Base-by-base conservation (phyloP, 2,113 vertebrate species). In the Miniopterus natalensis region DNA sequence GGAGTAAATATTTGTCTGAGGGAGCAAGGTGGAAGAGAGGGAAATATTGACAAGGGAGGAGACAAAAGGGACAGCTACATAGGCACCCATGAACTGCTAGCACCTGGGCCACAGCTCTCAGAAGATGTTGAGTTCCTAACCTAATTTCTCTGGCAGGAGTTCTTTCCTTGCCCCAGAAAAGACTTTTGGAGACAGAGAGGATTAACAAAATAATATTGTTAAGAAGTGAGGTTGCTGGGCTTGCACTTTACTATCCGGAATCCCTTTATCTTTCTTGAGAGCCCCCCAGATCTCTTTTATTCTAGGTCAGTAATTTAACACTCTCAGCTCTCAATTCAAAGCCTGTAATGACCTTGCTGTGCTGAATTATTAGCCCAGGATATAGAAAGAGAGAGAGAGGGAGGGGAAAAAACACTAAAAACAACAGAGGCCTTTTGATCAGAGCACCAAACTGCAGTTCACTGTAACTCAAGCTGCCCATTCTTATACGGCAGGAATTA, bases 381-480 rank as follows among this genome's bases (percentile, higher is more conserved):
- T 97, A 97, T 61, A 96, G 95, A 97, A 94, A 87, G 45, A 84
- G 66, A 95, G 71, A 80, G 87, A 95, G 95, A 92, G 84, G 17
- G 8, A 63, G 12, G 31, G 27, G 36, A 45, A 86, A 73, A 80
- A 84, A 84, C 81, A 96, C 83, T 96, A 96, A 98, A 98, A 98
- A 98, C 94, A 98, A 98, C 98, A 98, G 98, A 98, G 93, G 96
- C 91, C 98, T 99, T 99, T 99, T 99, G 98, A 99, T 99, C 98
- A 98, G 98, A 97, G 98, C 74, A 98, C 97, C 96, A 97, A 98
- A 98, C 97, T 98, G 97, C 97, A 98, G 98, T 96, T 98, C 74
- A 95, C 98, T 98, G 98, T 99, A 99, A 99, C 98, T 98, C 98
- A 98, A 99, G 97, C 98, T 98, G 97, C 95, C 97, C 97, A 98